Evolutionary conservation across 2,888 invertebrate genomes (phyloP).

Genomic region (Macrostomum cliftonense): DNA sequence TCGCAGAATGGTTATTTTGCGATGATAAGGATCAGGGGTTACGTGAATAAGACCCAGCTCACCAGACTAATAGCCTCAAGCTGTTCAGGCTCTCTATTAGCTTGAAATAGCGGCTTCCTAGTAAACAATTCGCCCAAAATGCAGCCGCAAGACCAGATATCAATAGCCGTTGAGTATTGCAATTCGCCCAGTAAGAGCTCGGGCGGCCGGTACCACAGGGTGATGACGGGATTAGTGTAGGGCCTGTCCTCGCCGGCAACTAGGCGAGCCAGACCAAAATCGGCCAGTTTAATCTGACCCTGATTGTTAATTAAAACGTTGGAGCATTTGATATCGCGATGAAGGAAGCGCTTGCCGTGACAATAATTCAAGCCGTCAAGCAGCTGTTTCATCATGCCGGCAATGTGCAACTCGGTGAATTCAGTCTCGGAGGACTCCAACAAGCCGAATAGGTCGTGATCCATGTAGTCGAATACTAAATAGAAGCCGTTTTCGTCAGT

Average conservation of each 20-base stretch:
- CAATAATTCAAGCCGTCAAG: constrained; percentile 87
- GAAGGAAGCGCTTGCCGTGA: constrained; percentile 91
- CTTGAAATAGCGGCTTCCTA: constrained; percentile 87
- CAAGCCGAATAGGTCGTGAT: constrained; percentile 94
- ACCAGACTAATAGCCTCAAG: not conserved
- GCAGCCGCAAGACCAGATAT: constrained; percentile 96
- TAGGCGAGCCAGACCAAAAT: constrained; percentile 84
- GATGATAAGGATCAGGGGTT: too few species aligned
- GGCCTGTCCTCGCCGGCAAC: constrained; percentile 89
- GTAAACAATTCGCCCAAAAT: constrained; percentile 90
- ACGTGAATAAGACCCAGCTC: too few species aligned
- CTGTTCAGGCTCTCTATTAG: constrained; percentile 58
- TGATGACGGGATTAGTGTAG: constrained; percentile 96
- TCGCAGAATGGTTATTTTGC: too few species aligned
- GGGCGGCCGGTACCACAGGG: constrained; percentile 94
- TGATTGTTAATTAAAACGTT: constrained; percentile 96
- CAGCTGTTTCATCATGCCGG: constrained; percentile 88
- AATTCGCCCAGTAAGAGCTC: constrained; percentile 89
- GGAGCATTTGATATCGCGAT: constrained; percentile 95
- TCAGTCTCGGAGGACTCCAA: constrained; percentile 89
- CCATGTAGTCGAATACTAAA: constrained; percentile 98
- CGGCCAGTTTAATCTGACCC: constrained; percentile 97
- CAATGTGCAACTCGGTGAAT: constrained; percentile 81
- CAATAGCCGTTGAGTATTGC: constrained; percentile 84
- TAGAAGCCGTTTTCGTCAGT: constrained; percentile 98